Evolutionary conservation across 2,888 invertebrate species (phyloP).

Genomic region (Phyto melanocephala): DNA sequence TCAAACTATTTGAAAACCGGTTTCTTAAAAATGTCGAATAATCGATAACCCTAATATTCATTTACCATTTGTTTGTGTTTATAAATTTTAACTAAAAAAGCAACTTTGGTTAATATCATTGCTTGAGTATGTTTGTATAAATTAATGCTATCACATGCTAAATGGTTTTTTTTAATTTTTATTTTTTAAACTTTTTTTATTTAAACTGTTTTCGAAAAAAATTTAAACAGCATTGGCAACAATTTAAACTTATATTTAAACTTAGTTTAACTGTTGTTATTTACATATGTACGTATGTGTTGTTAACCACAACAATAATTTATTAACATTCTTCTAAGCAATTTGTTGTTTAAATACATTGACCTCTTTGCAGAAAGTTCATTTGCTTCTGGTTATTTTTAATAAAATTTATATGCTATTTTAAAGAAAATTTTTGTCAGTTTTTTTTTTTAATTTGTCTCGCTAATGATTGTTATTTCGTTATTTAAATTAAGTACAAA

Average conservation of each 20-base stretch:
- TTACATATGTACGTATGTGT: not conserved
- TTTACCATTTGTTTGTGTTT: no score
- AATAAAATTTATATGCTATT: conserved; percentile 50
- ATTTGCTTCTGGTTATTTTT: conserved; percentile 62
- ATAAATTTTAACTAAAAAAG: conserved; percentile 21
- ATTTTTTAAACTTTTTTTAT: not conserved
- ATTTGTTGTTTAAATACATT: conserved; percentile 52
- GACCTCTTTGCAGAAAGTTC: conserved; percentile 63
- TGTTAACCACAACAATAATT: conserved; percentile 19
- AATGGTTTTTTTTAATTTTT: not conserved
- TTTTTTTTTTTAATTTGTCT: not conserved
- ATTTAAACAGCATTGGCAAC: not conserved
- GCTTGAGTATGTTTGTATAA: conserved; percentile 11
- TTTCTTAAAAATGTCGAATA: no score
- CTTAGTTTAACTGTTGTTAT: not conserved
- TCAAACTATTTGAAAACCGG: no score
- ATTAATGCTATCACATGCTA: not conserved
- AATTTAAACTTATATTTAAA: not conserved
- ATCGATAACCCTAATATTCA: no score
- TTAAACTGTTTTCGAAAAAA: no score
- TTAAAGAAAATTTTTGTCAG: not conserved
- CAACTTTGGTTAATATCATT: conserved; percentile 11
- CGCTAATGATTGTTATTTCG: no score
- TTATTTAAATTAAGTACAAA: no score
- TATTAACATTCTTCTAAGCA: conserved; percentile 4